Evolutionary conservation across 2,797 vertebrate species (phyloP).

Genomic region (Garrulus glandarius): DNA sequence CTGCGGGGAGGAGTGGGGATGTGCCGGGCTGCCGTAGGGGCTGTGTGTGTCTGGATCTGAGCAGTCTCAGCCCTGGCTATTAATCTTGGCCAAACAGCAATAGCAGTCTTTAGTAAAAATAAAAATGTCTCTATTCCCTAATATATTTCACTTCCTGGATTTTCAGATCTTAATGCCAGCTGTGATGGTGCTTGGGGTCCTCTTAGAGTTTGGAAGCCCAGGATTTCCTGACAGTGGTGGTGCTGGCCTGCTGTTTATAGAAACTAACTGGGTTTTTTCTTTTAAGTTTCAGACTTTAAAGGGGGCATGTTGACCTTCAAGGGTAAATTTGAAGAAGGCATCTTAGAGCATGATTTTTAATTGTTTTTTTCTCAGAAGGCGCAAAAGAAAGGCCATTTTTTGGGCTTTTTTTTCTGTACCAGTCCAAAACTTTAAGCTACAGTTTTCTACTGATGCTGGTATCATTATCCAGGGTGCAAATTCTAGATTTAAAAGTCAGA

Average conservation of each 20-base stretch:
- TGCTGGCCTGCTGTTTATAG: neutral
- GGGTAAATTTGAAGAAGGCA: neutral
- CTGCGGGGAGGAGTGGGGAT: neutral
- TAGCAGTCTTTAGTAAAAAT: neutral
- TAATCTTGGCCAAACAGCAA: neutral
- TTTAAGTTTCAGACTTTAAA: neutral
- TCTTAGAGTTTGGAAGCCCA: neutral
- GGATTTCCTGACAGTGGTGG: neutral
- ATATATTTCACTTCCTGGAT: neutral
- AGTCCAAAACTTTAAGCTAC: neutral
- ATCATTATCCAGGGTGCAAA: neutral
- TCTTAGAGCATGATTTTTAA: neutral
- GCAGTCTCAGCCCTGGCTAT: neutral
- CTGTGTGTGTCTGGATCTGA: fast-evolving
- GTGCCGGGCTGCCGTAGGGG: fast-evolving
- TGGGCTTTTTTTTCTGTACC: too few relatives aligned
- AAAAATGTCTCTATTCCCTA: neutral
- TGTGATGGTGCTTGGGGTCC: neutral
- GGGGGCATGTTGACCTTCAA: neutral
- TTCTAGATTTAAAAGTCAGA: neutral
- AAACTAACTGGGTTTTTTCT: neutral
- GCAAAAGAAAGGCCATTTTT: neutral
- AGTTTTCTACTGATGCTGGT: neutral
- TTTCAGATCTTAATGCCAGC: neutral
- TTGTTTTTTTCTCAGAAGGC: neutral